Conservation (phyloP, 2,797 vertebrate genomes). For the Mormyrus proboscirostris region DNA sequence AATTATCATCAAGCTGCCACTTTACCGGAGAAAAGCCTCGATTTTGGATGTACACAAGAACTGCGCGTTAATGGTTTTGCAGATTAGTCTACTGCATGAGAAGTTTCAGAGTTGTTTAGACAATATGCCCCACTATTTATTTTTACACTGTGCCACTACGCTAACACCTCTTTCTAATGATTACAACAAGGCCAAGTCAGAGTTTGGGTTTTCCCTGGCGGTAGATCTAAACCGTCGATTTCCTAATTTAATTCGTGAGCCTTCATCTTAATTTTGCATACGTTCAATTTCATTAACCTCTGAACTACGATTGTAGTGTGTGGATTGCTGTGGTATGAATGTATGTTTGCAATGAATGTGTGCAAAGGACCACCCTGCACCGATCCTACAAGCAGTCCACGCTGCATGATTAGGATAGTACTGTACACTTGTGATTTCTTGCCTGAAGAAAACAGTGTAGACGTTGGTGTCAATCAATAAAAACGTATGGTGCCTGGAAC, state of each 20-base stretch:
- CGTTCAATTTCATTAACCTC: conserved; percentile 23
- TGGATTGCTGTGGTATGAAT: neutral
- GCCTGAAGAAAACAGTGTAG: conserved; percentile 54
- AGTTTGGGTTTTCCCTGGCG: neutral
- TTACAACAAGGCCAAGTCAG: neutral
- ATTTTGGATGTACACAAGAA: neutral
- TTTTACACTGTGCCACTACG: neutral
- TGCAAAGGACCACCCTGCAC: conserved; percentile 39
- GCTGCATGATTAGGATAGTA: conserved; percentile 42
- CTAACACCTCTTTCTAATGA: neutral
- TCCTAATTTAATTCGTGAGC: neutral
- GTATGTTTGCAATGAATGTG: conserved; percentile 20
- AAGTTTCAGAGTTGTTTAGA: neutral
- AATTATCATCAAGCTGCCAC: neutral
- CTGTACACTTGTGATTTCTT: conserved; percentile 38
- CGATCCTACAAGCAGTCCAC: conserved; percentile 41
- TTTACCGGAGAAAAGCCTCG: neutral
- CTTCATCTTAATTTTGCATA: neutral
- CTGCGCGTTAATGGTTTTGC: neutral
- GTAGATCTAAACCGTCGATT: neutral
- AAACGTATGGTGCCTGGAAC: conserved; percentile 61
- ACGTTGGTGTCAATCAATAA: conserved; percentile 55
- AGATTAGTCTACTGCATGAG: neutral
- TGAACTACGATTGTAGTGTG: conserved; percentile 27
- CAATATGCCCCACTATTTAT: neutral